Base-by-base conservation (phyloP, 2,113 vertebrate species). In the Entomyzon cyanotis region DNA sequence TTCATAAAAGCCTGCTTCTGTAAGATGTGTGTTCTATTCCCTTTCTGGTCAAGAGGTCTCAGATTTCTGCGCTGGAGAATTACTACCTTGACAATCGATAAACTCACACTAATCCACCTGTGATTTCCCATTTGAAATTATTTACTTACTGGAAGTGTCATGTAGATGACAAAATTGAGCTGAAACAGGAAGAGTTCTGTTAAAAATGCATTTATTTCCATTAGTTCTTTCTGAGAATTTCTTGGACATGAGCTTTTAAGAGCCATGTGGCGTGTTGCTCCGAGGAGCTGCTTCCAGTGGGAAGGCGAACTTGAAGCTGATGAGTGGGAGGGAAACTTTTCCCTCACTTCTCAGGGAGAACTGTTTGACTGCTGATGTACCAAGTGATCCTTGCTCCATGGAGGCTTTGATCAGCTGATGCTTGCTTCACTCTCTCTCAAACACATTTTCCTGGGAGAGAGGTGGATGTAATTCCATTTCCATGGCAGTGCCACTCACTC, bases 71-170 rank as follows among this genome's bases (percentile, higher is more conserved):
- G 42, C 69, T 52, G 88, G 50, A 24, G 84, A 50, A 71, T 77
- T 82, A 68, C 77, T 86, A 58, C 46, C 44, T 50, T 75, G 30
- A 31, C 59, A 81, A 67, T 94, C 35, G 15, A 91, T 94, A 84
- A 86, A 7, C 13, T 80, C 35, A 44, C 65, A 76, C 58, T 90
- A 70, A 93, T 82, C 71, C 55, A 84, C 46, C 59, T 30, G 42
- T 73, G 84, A 90, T 83, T 90, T 93, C 64, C 76, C 42, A 35
- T 68, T 87, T 75, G 65, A 84, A 91, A 87, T 90, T 63, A 94
- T 93, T 95, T 95, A 81, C 89, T 84, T 93, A 94, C 77, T 91
- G 95, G 42, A 76, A 93, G 50, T 37, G 77, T 73, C 71, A 67
- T 11, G 46, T 24, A 76, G 50, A 58, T 76, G 69, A 85, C 67